These are phyloP conservation scores for Leucophora obtusa DNA, from an alignment of 2,888 invertebrate genomes.

Conservation along the genomic window DNA sequence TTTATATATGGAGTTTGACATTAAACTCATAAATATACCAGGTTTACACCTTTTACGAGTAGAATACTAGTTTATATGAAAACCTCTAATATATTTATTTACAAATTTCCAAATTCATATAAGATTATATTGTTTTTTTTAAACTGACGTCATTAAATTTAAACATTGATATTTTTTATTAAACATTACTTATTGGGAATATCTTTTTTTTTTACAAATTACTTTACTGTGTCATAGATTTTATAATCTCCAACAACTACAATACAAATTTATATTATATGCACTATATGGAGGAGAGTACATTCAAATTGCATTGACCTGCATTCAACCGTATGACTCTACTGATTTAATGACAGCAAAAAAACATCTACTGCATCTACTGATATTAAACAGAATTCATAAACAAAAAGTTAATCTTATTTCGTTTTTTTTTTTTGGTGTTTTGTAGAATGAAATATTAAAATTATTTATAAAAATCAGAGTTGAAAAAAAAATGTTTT, in stretches of 20 bases:
- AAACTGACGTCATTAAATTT: slow-evolving; percentile 23
- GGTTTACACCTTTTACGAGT: no score
- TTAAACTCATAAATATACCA: no score
- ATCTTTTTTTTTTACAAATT: slow-evolving; percentile 5
- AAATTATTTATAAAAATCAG: slow-evolving; percentile 32
- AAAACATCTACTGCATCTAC: background rate
- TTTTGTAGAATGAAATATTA: slow-evolving; percentile 27
- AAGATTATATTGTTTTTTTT: background rate
- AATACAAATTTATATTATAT: background rate
- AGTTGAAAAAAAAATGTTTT: slow-evolving; percentile 21
- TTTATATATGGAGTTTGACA: no score
- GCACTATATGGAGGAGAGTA: background rate
- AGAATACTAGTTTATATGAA: no score
- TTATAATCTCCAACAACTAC: background rate
- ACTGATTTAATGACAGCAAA: slow-evolving; percentile 31
- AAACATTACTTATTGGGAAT: slow-evolving; percentile 3
- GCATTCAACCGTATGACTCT: slow-evolving; percentile 41
- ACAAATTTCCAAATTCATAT: no score
- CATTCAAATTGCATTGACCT: slow-evolving; percentile 55
- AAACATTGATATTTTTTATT: no score
- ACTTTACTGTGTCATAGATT: slow-evolving; percentile 29
- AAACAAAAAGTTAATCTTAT: slow-evolving; percentile 4
- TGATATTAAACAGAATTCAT: background rate
- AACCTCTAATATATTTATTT: no score
- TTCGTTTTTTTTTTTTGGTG: slow-evolving; percentile 5